These are phyloP conservation scores for Eupeodes luniger DNA, from an alignment of 2,888 invertebrate genomes.

Conservation along the genomic window DNA sequence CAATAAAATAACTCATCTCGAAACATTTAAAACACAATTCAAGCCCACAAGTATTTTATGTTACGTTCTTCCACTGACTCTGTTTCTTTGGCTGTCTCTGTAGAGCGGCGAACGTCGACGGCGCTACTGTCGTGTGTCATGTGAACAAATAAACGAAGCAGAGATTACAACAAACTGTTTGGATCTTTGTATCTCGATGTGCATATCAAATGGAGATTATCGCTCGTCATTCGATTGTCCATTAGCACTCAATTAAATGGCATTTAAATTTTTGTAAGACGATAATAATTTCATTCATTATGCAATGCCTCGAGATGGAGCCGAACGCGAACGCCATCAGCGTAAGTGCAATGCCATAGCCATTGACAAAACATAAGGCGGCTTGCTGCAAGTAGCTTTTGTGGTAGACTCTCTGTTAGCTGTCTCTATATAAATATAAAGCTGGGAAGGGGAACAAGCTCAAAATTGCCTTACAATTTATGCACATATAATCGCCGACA, in stretches of 20 bases:
- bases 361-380: neutral
- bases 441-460: neutral
- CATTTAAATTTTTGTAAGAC: constrained; percentile 30
- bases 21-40: constrained; percentile 5
- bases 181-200: too few species aligned
- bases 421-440: neutral
- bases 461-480: constrained; percentile 46
- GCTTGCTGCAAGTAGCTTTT: too few species aligned
- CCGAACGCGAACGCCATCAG: too few species aligned
- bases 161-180: constrained; percentile 6
- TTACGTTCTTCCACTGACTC: neutral
- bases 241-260: constrained; percentile 66
- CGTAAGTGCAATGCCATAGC: neutral
- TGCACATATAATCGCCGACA: constrained; percentile 62
- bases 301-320: neutral
- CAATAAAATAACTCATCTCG: constrained; percentile 40
- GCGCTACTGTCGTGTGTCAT: constrained; percentile 22
- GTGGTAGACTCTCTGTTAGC: too few species aligned
- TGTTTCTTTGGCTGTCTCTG: neutral
- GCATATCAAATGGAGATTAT: constrained; percentile 37
- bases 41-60: constrained; percentile 28
- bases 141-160: constrained; percentile 8
- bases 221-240: constrained; percentile 56
- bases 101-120: neutral
- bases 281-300: constrained; percentile 17